A percentile compares a stretch with the other conserved stretches of the same genome.
phyloP scores from a whole-genome alignment of 2,113 vertebrate species.

The Hemiscyllium ocellatum region DNA sequence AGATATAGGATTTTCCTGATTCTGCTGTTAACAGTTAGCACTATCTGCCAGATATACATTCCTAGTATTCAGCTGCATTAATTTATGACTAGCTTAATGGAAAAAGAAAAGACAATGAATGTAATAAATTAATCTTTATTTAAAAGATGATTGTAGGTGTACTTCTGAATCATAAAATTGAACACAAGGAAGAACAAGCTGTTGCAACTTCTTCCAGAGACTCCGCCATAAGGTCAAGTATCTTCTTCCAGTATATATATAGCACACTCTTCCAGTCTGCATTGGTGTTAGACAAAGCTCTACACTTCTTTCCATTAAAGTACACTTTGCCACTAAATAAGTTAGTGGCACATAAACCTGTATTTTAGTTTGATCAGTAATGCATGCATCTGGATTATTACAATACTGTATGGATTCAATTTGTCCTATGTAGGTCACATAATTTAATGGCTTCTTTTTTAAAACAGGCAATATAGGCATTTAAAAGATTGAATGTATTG shows the following conservation, averaged over 20 bases:
- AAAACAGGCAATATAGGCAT: slow-evolving; percentile 33
- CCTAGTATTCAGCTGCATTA: not conserved
- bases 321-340: slow-evolving; percentile 15
- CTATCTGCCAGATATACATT: not conserved
- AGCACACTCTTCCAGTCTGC: not conserved
- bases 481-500: slow-evolving; percentile 14
- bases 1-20: not conserved
- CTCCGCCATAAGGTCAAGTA: not conserved
- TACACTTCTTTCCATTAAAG: not conserved
- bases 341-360: slow-evolving; percentile 13
- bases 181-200: not conserved
- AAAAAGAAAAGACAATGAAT: not conserved
- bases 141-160: slow-evolving; percentile 34
- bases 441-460: slow-evolving; percentile 15
- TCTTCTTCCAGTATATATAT: not conserved
- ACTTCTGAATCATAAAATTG: slow-evolving; percentile 12
- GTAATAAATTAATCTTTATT: slow-evolving; percentile 38
- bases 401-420: slow-evolving; percentile 36
- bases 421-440: slow-evolving; percentile 22
- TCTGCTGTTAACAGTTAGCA: not conserved
- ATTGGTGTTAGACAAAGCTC: not conserved
- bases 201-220: not conserved
- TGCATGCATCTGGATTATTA: slow-evolving; percentile 31
- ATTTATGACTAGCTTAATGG: not conserved
- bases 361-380: slow-evolving; percentile 17